These are phyloP conservation scores for Alfaro cultratus DNA, from an alignment of 2,797 vertebrate species.

Conservation along the genomic window DNA sequence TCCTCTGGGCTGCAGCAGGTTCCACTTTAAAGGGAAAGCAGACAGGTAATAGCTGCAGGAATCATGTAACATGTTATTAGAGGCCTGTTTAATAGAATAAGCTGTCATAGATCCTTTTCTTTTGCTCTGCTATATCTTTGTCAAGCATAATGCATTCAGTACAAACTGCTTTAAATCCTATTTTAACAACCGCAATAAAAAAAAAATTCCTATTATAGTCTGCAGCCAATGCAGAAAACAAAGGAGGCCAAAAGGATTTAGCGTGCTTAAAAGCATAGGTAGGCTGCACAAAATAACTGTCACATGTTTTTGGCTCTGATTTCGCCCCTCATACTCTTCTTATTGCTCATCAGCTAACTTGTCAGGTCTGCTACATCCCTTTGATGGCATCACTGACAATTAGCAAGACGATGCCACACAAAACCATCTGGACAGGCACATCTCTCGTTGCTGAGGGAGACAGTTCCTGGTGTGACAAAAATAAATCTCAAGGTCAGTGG, in stretches of 20 bases:
- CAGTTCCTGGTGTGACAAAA: constrained; percentile 82
- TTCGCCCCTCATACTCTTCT: constrained; percentile 72
- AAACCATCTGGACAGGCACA: constrained; percentile 86
- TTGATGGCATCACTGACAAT: constrained; percentile 88
- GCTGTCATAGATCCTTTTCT: constrained; percentile 29
- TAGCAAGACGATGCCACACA: constrained; percentile 86
- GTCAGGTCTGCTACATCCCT: constrained; percentile 84
- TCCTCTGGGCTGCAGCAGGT: constrained; percentile 44
- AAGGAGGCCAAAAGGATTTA: constrained; percentile 52
- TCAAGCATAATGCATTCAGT: constrained; percentile 32
- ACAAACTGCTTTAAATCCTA: constrained; percentile 46
- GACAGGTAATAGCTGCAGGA: constrained; percentile 55
- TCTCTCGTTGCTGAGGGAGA: constrained; percentile 82
- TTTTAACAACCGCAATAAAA: constrained; percentile 21
- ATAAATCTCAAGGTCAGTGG: constrained; percentile 85
- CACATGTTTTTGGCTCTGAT: constrained; percentile 74
- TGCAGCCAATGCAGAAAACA: constrained; percentile 54
- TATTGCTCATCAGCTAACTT: constrained; percentile 84
- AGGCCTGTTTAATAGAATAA: constrained; percentile 20
- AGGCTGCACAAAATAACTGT: constrained; percentile 69
- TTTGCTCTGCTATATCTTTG: constrained; percentile 24
- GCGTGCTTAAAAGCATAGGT: constrained; percentile 68
- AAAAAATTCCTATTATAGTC: constrained; percentile 28
- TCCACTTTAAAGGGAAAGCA: constrained; percentile 50
- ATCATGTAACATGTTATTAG: constrained; percentile 34